A percentile compares a stretch with the other conserved stretches of the same genome.
Conservation (phyloP, 1,140 invertebrate genomes). For the Eurosta solidaginis region DNA sequence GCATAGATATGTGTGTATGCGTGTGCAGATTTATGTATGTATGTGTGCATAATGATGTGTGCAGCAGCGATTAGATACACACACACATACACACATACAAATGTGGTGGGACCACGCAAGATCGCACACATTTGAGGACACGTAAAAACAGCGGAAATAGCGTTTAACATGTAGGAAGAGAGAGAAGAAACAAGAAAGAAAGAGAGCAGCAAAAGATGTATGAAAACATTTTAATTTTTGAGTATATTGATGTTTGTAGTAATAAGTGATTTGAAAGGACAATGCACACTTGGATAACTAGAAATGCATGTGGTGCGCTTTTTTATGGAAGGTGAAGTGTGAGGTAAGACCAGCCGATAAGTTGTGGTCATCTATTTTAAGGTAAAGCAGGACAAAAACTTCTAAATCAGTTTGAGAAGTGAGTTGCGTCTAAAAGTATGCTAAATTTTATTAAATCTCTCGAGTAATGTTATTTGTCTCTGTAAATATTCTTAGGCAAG, state of each 20-base stretch:
- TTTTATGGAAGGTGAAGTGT: too few relatives aligned
- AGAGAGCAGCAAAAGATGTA: neutral
- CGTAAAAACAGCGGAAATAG: neutral
- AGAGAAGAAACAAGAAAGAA: neutral
- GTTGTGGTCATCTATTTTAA: too few relatives aligned
- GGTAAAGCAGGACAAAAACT: too few relatives aligned
- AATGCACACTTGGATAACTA: neutral
- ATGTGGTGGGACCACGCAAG: neutral
- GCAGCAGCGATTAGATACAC: slow-evolving; percentile 10
- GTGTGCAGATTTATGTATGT: neutral
- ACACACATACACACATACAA: slow-evolving; percentile 15
- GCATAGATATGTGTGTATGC: neutral
- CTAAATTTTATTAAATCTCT: too few relatives aligned
- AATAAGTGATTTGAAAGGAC: slow-evolving; percentile 12
- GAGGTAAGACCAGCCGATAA: too few relatives aligned
- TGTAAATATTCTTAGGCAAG: too few relatives aligned
- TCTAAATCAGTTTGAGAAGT: too few relatives aligned
- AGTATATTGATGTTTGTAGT: too few relatives aligned
- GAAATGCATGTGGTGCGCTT: too few relatives aligned
- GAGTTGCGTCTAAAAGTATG: too few relatives aligned
- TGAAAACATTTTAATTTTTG: slow-evolving; percentile 6
- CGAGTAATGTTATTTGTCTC: too few relatives aligned
- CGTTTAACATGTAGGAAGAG: neutral
- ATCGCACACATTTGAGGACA: neutral
- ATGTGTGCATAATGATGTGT: neutral